Evolutionary conservation across 2,113 vertebrate genomes (phyloP).

Genomic region (Saguinus imperator): DNA sequence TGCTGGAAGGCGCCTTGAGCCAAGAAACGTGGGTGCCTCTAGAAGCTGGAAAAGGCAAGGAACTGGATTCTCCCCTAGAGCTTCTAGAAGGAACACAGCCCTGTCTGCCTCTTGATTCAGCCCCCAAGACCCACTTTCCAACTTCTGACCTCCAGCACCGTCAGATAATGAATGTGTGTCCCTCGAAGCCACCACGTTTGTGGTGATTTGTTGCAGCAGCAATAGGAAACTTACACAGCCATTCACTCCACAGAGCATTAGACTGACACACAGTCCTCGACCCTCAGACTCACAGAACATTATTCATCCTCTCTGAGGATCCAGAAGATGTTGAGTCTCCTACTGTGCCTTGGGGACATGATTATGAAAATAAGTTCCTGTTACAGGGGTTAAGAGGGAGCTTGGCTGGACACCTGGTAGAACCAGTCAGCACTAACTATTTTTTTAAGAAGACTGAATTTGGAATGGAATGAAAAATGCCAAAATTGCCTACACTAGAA

Average conservation of each 20-base stretch:
- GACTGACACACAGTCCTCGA: neutral
- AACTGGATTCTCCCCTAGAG: neutral
- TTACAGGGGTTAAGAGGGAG: neutral
- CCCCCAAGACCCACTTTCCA: neutral
- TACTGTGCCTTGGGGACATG: neutral
- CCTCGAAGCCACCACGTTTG: neutral
- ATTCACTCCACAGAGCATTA: rapidly evolving
- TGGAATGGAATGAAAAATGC: neutral
- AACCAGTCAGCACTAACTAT: neutral
- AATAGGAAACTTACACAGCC: neutral
- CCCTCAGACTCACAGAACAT: neutral
- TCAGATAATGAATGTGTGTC: neutral
- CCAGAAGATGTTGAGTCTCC: neutral
- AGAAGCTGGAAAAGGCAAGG: neutral
- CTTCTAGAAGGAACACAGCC: neutral
- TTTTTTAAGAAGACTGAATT: neutral
- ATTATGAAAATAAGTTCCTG: neutral
- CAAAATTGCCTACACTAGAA: neutral
- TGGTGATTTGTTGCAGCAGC: neutral
- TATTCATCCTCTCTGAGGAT: neutral
- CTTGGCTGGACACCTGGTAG: too few species aligned
- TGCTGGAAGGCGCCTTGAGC: neutral
- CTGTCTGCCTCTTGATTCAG: neutral
- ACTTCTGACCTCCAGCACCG: neutral
- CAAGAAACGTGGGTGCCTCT: neutral